Evolutionary conservation across 2,797 vertebrate genomes (phyloP), one percentile per base, ranked within the genome.

Genomic region (Myiotriccus ornatus): DNA sequence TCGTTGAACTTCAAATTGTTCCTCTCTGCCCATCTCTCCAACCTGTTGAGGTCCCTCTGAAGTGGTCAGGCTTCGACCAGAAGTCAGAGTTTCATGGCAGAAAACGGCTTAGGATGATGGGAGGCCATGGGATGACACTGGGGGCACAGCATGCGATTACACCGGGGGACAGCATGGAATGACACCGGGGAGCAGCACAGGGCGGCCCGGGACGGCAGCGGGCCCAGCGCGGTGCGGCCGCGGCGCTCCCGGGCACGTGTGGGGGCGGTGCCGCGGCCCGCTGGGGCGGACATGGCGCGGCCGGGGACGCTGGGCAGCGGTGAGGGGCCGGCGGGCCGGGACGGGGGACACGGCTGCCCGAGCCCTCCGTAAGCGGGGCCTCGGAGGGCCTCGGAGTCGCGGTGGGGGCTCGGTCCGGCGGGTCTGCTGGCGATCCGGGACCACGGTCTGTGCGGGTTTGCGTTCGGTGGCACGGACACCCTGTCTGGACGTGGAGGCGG

Each of bases 1-100:
- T 6, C 6, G 15, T 1, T 7, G 6, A n/a, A 28, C 16, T 44
- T 44, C 44, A n/a, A 17, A 43, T 3, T 6, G 1, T 7, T 55
- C 39, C 32, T 70, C 28, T 35, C 59, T 39, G 23, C 6, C 13
- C 24, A 3, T 30, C 10, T 12, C 24, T 52, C 9, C 68, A n/a
- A 9, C 28, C 23, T 5, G 4, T 20, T 2, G 4, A 39, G n/a
- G 20, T 9, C 30, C 28, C 8, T 67, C 62, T 41, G 60, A 39
- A 67, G 68, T 53, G 7, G 32, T 27, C 24, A 59, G 24, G n/a
- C 7, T 30, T 62, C 3, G 6, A 21, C 17, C 27, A 41, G 27
- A 41, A 41, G 59, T 30, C 59, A 30, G 27, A 41, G 19, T 30
- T 30, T 30, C 9, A 5, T 4, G n/a, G 20, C 12, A 19, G 28